Percentiles rank a stretch among this genome's conserved stretches.
Evolutionary conservation across 2,113 vertebrate species (phyloP).

Genomic region (Tetraodon nigroviridis): DNA sequence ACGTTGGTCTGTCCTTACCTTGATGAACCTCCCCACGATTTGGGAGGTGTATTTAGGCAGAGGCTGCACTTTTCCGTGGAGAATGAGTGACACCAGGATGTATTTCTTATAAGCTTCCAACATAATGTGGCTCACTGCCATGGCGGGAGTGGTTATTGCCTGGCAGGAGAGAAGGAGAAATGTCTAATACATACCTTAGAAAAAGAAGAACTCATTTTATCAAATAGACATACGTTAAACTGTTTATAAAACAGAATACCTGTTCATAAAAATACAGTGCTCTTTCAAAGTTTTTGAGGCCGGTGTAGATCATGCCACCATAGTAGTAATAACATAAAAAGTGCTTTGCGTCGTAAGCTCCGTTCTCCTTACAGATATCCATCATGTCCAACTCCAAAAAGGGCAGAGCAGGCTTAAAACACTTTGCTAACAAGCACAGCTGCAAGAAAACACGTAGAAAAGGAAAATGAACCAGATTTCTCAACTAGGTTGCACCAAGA

Average conservation of each 20-base stretch:
- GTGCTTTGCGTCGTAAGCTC: slow-evolving; percentile 98
- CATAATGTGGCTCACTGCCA: slow-evolving; percentile 99
- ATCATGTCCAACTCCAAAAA: slow-evolving; percentile 99
- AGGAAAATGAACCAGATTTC: not conserved
- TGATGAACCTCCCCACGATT: slow-evolving; percentile 97
- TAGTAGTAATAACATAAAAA: slow-evolving; percentile 99
- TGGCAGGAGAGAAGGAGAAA: slow-evolving; percentile 40
- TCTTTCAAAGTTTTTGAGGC: slow-evolving; percentile 97
- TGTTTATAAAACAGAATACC: slow-evolving; percentile 64
- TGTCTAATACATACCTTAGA: not conserved
- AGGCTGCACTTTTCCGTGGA: slow-evolving; percentile 96
- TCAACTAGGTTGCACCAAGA: too few relatives aligned
- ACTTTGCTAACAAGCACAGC: slow-evolving; percentile 99
- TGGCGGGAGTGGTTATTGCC: slow-evolving; percentile 99
- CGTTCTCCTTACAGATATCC: slow-evolving; percentile 99
- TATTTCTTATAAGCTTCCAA: slow-evolving; percentile 99
- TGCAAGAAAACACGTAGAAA: slow-evolving; percentile 41
- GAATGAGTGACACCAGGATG: slow-evolving; percentile 97
- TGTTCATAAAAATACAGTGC: slow-evolving; percentile 99
- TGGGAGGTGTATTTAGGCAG: slow-evolving; percentile 98
- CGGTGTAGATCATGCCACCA: slow-evolving; percentile 99
- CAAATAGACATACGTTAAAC: not conserved
- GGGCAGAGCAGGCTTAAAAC: slow-evolving; percentile 95
- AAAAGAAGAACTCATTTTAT: not conserved
- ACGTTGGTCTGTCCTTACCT: slow-evolving; percentile 71